These are phyloP conservation scores for Vulpes ferrilata DNA, from an alignment of 2,113 vertebrate genomes.

Conservation along the genomic window DNA sequence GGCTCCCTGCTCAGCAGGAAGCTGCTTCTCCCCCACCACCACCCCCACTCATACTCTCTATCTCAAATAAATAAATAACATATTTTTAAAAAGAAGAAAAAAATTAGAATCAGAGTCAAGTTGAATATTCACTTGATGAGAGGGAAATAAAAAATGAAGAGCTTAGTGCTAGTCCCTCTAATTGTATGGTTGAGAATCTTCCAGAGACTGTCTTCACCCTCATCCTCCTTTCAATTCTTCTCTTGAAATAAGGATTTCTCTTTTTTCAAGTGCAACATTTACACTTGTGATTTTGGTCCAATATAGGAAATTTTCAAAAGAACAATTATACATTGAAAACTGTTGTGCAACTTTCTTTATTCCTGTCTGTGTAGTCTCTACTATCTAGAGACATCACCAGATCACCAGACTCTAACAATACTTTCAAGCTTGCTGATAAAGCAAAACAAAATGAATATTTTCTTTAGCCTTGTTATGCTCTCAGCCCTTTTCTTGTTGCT, in stretches of 20 bases:
- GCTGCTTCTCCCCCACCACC: no score
- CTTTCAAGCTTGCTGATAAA: not conserved
- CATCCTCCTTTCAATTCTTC: not conserved
- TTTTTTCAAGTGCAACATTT: not conserved
- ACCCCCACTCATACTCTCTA: no score
- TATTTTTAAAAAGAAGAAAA: not conserved
- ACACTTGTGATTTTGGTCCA: not conserved
- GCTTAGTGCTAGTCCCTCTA: no score
- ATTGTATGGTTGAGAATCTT: not conserved
- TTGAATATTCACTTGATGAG: not conserved
- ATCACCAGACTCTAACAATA: not conserved
- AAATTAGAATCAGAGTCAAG: not conserved
- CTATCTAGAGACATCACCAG: not conserved
- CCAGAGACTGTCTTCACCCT: not conserved
- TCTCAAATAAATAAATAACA: no score
- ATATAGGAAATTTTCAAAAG: not conserved
- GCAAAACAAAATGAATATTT: not conserved
- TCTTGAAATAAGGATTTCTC: not conserved
- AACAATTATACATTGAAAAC: not conserved
- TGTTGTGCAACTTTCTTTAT: not conserved
- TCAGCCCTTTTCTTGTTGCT: not conserved
- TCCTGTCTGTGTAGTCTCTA: not conserved
- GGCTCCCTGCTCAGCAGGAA: no score
- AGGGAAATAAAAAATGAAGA: not conserved
- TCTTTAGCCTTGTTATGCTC: not conserved